phyloP scores from a whole-genome alignment of 2,888 invertebrate genomes.

The Neoaliturus tenellus region DNA sequence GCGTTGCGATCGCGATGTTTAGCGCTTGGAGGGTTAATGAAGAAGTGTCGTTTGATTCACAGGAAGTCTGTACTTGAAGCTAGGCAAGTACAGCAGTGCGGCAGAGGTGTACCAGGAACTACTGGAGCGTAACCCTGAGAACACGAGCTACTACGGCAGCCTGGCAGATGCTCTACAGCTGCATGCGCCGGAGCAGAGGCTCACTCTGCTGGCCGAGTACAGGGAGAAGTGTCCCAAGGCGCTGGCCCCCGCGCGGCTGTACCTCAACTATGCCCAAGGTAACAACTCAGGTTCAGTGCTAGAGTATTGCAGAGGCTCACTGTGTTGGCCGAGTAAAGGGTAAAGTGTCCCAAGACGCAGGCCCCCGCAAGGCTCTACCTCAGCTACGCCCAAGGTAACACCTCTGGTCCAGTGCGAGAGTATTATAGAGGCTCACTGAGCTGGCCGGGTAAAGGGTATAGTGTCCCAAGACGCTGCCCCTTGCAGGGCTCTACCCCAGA shows the following conservation, averaged over 20 bases:
- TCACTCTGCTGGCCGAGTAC: constrained; percentile 88
- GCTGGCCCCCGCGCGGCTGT: constrained; percentile 91
- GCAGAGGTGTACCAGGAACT: constrained; percentile 89
- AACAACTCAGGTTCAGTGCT: constrained; percentile 52
- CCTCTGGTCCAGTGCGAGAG: too few species aligned
- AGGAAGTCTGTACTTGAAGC: constrained; percentile 76
- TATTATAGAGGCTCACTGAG: too few species aligned
- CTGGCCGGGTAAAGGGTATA: too few species aligned
- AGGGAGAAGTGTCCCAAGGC: constrained; percentile 89
- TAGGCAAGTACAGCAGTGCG: constrained; percentile 80
- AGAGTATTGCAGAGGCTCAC: too few species aligned
- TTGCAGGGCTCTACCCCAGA: too few species aligned
- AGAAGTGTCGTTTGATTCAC: constrained; percentile 67
- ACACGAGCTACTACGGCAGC: constrained; percentile 93
- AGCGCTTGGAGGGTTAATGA: too few species aligned
- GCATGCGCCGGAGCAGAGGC: constrained; percentile 82
- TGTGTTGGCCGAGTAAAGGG: too few species aligned
- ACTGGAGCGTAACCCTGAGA: constrained; percentile 96
- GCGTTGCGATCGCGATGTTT: too few species aligned
- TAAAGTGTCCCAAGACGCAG: too few species aligned
- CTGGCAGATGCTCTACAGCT: constrained; percentile 91
- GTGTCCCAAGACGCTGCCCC: too few species aligned
- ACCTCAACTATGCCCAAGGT: constrained; percentile 89
- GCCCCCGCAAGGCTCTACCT: too few species aligned
- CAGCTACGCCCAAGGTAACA: too few species aligned